Conservation (phyloP, 2,797 vertebrate species). For the Phataginus tricuspis region DNA sequence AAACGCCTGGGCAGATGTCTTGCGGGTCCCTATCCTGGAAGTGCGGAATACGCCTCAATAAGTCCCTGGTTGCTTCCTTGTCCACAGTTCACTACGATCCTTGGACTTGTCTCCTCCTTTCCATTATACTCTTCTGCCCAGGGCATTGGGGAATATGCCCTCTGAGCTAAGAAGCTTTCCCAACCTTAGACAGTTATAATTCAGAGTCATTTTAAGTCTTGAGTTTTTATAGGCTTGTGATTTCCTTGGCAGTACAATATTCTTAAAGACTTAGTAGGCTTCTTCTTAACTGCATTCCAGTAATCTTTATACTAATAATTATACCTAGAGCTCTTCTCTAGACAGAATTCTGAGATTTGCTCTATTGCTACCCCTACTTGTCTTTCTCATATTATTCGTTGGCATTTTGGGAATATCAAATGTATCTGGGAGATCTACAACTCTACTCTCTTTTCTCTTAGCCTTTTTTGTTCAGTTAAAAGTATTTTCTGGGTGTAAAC, state of each 20-base stretch:
- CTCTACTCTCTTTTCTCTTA: neutral
- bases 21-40: neutral
- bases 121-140: neutral
- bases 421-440: neutral
- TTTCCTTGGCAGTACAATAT: neutral
- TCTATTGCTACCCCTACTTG: neutral
- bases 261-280: neutral
- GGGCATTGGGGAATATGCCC: neutral
- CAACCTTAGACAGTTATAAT: neutral
- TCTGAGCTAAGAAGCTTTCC: neutral
- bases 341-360: neutral
- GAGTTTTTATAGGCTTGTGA: neutral
- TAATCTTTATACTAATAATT: neutral
- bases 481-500: neutral
- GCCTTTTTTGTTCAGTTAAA: neutral
- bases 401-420: neutral
- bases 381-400: neutral
- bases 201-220: neutral
- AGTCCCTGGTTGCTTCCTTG: neutral
- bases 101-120: neutral
- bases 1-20: neutral
- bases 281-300: neutral
- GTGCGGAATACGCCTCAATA: neutral
- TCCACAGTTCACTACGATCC: neutral
- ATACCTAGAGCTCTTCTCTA: neutral